These are phyloP conservation scores for Lasius fuliginosus DNA, from an alignment of 2,888 invertebrate genomes.

Conservation along the genomic window DNA sequence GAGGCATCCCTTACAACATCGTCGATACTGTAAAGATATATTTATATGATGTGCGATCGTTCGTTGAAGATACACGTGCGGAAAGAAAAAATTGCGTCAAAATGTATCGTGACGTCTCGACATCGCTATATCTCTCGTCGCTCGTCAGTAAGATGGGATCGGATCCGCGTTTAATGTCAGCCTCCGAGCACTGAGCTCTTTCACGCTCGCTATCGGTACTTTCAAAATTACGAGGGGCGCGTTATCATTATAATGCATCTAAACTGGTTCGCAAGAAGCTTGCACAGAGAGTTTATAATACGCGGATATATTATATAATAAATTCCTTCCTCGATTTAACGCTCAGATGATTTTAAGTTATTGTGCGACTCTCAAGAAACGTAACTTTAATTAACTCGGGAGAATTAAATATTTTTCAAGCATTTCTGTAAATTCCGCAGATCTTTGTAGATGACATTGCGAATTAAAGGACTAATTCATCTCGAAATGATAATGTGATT, in stretches of 20 bases:
- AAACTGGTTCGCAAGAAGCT: neutral
- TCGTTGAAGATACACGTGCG: conserved; percentile 9
- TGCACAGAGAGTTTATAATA: neutral
- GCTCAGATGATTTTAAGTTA: neutral
- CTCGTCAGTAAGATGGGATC: conserved; percentile 52
- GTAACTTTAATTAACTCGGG: neutral
- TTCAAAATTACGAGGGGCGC: conserved; percentile 1
- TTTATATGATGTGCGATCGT: conserved; percentile 40
- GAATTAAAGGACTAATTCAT: neutral
- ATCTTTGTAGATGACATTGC: neutral
- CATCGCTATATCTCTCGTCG: conserved; percentile 37
- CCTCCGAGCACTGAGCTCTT: conserved; percentile 8
- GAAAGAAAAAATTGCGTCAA: conserved; percentile 32
- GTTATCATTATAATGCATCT: conserved; percentile 22
- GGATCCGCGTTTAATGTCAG: conserved; percentile 19
- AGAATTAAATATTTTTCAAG: neutral
- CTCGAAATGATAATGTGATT: neutral
- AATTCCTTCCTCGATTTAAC: neutral
- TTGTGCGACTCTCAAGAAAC: neutral
- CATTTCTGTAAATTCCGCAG: neutral
- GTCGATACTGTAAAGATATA: conserved; percentile 16
- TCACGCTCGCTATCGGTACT: conserved; percentile 27
- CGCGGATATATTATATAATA: neutral
- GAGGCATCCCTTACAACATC: neutral
- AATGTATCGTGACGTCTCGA: conserved; percentile 36